Base-by-base conservation (phyloP, 2,797 vertebrate genomes). In the Gymnothorax reevesii region DNA sequence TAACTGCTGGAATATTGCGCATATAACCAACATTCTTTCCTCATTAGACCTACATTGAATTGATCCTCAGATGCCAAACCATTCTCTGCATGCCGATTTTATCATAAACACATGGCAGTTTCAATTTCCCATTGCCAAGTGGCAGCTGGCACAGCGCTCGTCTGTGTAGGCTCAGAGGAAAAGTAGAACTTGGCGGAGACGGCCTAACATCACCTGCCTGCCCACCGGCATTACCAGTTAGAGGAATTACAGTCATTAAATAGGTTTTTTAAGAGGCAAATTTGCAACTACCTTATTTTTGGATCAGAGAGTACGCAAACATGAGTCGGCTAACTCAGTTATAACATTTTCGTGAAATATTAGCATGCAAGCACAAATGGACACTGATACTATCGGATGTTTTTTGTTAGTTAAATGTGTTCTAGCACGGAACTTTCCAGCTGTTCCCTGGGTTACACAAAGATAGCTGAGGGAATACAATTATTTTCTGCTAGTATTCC, bases 181-280 rank as follows among this genome's bases (percentile, higher is more conserved):
- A 84, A 85, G 82, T 83, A 84, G 85, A 85, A 86, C 85, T 86
- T 82, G 59, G 6, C 82, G 80, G 88, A 54, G 59, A 71, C 88
- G 85, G 83, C 10, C 22, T 60, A 84, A 57, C 85, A 89, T 82
- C 82, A 86, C 77, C n/a, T 33, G 4, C 77, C 13, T 71, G 52
- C 73, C 25, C 73, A 87, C 84, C 86, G 62, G 66, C 83, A 89
- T 88, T 66, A 57, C 64, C 82, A 42, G 49, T 20, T 82, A 77
- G 57, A 86, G 27, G 57, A 10, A 42, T 66, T 84, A 83, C 82
- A 87, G 83, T 22, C 25, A 20, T 10, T 54, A 64, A 25, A 60
- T 8, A 57, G 73, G 84, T 84, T 69, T 42, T 52, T 20, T 82
- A 84, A 25, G 13, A 1, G 22, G 17, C 82, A 83, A 57, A 17